Evolutionary conservation across 2,888 invertebrate genomes (phyloP).

Genomic region (Balanococcus diminutus): DNA sequence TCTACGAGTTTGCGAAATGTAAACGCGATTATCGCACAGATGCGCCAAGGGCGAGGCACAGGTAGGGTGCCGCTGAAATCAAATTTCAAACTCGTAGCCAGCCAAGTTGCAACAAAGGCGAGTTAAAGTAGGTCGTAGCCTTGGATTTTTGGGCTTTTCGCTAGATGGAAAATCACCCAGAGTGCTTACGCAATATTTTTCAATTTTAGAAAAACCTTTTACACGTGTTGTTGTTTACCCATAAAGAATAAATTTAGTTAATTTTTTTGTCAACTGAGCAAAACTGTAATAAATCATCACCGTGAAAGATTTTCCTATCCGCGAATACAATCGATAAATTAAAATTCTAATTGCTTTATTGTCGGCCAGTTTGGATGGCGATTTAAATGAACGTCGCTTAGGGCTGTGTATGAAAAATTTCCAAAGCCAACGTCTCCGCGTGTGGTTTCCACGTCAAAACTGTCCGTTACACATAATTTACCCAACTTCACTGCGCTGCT

Average conservation of each 20-base stretch:
- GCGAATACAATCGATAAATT: background rate
- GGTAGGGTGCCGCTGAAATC: background rate
- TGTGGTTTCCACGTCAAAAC: background rate
- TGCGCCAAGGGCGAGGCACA: background rate
- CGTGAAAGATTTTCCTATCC: background rate
- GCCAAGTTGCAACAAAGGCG: background rate
- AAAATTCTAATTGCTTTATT: constrained; percentile 20
- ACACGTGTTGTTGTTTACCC: background rate
- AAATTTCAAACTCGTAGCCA: constrained; percentile 3
- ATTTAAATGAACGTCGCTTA: background rate
- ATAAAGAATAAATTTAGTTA: background rate
- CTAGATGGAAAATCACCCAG: background rate
- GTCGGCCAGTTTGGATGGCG: background rate
- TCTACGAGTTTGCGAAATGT: constrained; percentile 24
- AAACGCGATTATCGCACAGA: background rate
- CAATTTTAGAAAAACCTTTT: background rate
- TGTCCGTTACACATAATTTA: background rate
- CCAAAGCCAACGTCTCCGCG: background rate
- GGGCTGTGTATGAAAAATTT: too few species aligned
- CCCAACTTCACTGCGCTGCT: background rate
- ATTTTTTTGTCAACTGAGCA: background rate
- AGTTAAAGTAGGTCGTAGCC: background rate
- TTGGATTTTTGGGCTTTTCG: background rate
- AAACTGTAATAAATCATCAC: background rate
- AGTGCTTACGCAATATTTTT: background rate